Evolutionary conservation across 1,140 invertebrate genomes (phyloP).

Genomic region (Drosophila orosa): DNA sequence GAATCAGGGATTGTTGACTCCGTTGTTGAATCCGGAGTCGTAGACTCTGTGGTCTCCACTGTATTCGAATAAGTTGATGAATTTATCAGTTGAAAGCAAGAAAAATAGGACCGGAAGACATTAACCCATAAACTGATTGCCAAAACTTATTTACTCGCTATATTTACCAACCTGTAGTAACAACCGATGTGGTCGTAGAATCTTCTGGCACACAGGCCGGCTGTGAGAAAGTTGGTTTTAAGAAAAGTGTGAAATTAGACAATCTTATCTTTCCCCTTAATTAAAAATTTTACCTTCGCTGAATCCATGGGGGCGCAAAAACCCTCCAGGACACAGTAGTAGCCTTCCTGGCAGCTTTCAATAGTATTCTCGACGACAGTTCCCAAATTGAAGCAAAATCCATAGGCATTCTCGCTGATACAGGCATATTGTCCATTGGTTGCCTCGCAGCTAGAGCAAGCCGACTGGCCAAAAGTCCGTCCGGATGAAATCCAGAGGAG

Average conservation of each 20-base stretch:
- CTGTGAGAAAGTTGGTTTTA: slow-evolving; percentile 10
- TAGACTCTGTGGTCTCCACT: slow-evolving; percentile 5
- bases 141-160: slow-evolving; percentile 11
- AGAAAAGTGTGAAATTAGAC: not conserved
- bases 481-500: not conserved
- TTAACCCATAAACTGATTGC: not conserved
- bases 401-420: slow-evolving; percentile 46
- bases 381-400: slow-evolving; percentile 32
- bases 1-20: not conserved
- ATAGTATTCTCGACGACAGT: slow-evolving; percentile 11
- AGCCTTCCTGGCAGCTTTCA: slow-evolving; percentile 21
- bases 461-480: slow-evolving; percentile 1
- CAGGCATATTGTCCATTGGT: slow-evolving; percentile 43
- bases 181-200: slow-evolving; percentile 22
- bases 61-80: slow-evolving; percentile 5
- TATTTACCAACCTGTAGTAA: slow-evolving; percentile 34
- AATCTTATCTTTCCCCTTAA: not conserved
- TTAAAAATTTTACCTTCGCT: slow-evolving; percentile 24
- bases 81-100: slow-evolving; percentile 2
- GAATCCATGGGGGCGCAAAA: slow-evolving; percentile 31
- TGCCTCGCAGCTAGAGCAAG: slow-evolving; percentile 45
- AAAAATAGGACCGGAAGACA: not conserved
- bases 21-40: not conserved
- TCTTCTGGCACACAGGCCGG: slow-evolving; percentile 34
- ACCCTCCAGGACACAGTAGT: slow-evolving; percentile 44